Evolutionary conservation across 2,888 invertebrate genomes (phyloP).

Genomic region (Lasioglossum morio): DNA sequence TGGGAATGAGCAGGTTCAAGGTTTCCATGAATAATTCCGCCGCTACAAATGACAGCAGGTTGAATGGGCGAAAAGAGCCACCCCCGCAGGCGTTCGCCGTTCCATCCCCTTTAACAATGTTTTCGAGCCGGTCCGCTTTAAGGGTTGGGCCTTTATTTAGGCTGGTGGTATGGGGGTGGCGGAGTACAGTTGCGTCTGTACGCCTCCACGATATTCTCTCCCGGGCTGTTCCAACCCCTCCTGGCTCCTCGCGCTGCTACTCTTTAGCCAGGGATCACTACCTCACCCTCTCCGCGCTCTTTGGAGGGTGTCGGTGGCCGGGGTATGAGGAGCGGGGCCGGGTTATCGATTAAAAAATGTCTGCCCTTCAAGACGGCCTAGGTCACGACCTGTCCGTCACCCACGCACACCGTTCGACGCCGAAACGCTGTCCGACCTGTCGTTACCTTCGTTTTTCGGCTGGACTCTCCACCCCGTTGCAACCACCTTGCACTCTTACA

Average conservation of each 20-base stretch:
- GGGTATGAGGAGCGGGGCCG: constrained; percentile 69
- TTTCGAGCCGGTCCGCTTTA: constrained; percentile 83
- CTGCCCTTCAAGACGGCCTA: constrained; percentile 85
- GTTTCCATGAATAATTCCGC: not conserved
- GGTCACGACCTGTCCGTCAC: constrained; percentile 84
- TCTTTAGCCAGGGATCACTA: constrained; percentile 69
- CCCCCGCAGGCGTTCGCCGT: constrained; percentile 19
- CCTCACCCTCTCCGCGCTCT: constrained; percentile 64
- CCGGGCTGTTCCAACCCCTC: constrained; percentile 57
- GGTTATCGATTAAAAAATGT: constrained; percentile 85
- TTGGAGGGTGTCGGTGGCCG: constrained; percentile 68
- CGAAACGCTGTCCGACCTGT: constrained; percentile 24
- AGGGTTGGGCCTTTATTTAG: constrained; percentile 83
- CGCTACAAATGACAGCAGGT: not conserved
- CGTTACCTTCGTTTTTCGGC: constrained; percentile 28
- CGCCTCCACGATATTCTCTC: constrained; percentile 67
- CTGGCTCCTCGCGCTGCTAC: constrained; percentile 42
- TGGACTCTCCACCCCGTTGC: not conserved
- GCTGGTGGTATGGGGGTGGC: constrained; percentile 73
- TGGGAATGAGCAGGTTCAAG: not conserved
- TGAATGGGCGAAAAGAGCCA: not conserved
- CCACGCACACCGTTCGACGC: constrained; percentile 68
- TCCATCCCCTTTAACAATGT: constrained; percentile 83
- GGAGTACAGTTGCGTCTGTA: constrained; percentile 67
- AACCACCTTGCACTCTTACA: not conserved